phyloP scores from a whole-genome alignment of 2,113 vertebrate genomes.

The Cepphus grylle region DNA sequence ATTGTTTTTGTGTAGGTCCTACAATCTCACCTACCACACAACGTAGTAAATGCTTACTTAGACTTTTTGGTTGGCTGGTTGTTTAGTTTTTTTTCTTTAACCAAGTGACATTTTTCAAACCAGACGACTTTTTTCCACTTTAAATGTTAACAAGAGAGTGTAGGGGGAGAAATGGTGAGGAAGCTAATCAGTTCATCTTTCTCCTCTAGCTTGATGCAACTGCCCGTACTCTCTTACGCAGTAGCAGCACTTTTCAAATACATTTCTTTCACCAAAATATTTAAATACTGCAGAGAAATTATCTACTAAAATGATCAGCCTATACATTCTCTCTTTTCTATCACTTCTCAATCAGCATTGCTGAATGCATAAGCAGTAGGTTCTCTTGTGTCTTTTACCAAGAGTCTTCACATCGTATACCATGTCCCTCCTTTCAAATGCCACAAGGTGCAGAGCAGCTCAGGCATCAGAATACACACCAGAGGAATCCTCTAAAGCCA shows the following conservation, averaged over 20 bases:
- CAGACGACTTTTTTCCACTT: constrained; percentile 18
- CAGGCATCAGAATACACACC: background rate
- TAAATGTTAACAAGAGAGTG: background rate
- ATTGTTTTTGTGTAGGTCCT: background rate
- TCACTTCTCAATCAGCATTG: background rate
- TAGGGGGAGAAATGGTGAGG: background rate
- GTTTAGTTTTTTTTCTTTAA: background rate
- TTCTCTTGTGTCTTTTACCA: background rate
- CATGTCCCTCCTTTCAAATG: background rate
- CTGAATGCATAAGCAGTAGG: background rate
- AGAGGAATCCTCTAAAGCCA: background rate
- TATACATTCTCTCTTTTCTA: background rate
- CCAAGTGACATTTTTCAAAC: constrained; percentile 14
- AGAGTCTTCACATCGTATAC: background rate
- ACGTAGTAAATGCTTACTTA: background rate
- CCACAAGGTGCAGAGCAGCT: background rate
- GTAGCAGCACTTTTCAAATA: background rate
- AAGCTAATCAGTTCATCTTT: constrained; percentile 8
- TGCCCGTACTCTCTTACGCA: background rate
- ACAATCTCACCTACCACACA: background rate
- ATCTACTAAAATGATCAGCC: background rate
- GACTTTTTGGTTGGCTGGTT: background rate
- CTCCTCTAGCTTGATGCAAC: background rate
- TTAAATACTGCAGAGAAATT: background rate
- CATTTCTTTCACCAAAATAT: background rate